Evolutionary conservation across 2,113 vertebrate species (phyloP).

Genomic region (Calyptomena viridis): DNA sequence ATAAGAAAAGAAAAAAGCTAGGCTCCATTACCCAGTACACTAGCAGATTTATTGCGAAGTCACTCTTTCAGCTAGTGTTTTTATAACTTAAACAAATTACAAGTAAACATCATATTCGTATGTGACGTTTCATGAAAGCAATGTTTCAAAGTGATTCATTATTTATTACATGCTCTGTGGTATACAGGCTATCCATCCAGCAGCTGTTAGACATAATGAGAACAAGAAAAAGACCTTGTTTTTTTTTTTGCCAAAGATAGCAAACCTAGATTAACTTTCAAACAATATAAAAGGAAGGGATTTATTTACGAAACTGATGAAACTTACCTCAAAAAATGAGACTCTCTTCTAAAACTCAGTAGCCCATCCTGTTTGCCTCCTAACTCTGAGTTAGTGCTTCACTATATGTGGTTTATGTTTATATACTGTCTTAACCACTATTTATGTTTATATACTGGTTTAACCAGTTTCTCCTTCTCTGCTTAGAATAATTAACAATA

Average conservation of each 20-base stretch:
- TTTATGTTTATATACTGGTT: not conserved
- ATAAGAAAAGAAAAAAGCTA: not conserved
- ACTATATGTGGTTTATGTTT: not conserved
- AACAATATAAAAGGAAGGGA: not conserved
- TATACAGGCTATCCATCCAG: slow-evolving; percentile 29
- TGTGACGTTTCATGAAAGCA: slow-evolving; percentile 26
- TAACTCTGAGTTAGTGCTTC: not conserved
- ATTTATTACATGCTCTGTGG: slow-evolving; percentile 20
- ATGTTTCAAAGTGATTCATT: slow-evolving; percentile 45
- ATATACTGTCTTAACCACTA: not conserved
- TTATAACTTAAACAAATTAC: slow-evolving; percentile 62
- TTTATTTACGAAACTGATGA: not conserved
- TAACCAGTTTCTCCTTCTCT: not conserved
- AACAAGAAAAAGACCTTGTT: slow-evolving; percentile 24
- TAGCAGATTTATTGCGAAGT: slow-evolving; percentile 59
- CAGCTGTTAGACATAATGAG: slow-evolving; percentile 24
- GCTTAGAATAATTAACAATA: not conserved
- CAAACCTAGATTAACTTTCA: not conserved
- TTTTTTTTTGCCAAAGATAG: not conserved
- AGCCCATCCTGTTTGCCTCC: not conserved
- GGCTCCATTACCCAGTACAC: slow-evolving; percentile 30
- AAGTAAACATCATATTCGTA: slow-evolving; percentile 57
- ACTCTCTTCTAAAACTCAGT: not conserved
- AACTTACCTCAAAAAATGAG: not conserved
- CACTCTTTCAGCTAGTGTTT: slow-evolving; percentile 37